Conservation (phyloP, 2,113 vertebrate genomes). For the Xenopus tropicalis region UCB_Xtro_10.0 CM004443.2:20646501-20647000, state of each 20-base stretch:
- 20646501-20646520: too few relatives aligned
- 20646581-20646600: constrained; percentile 59
- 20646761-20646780: constrained; percentile 66
- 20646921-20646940: constrained; percentile 59
- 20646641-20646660: constrained; percentile 56
- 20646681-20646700: constrained; percentile 61
- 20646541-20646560: constrained; percentile 51
- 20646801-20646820: constrained; percentile 62
- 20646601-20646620: constrained; percentile 70
- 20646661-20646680: constrained; percentile 54
- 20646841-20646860: constrained; percentile 66
- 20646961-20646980: constrained; percentile 56
- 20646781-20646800: constrained; percentile 55
- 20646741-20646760: constrained; percentile 65
- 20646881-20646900: constrained; percentile 69
- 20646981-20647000: constrained; percentile 52
- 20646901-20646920: constrained; percentile 65
- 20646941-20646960: constrained; percentile 59
- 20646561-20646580: constrained; percentile 61
- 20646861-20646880: constrained; percentile 65
- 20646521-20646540: neutral
- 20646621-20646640: constrained; percentile 65
- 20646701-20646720: constrained; percentile 63
- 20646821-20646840: constrained; percentile 69
- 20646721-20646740: constrained; percentile 61